Base-by-base conservation (phyloP, 92 coral and sea anemone genomes). In the Palythoa grandiflora region DNA sequence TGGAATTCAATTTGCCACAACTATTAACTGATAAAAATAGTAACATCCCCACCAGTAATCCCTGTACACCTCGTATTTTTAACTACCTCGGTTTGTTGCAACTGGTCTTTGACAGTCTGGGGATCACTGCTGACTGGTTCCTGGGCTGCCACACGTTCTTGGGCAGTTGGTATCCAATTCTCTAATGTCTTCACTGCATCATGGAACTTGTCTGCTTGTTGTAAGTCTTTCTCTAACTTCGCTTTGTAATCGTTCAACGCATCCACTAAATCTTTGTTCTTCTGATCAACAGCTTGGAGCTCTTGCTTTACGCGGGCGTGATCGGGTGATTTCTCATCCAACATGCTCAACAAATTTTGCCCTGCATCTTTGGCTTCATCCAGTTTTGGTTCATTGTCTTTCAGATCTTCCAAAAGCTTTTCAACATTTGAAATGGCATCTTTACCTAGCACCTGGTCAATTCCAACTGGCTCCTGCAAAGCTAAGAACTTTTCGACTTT, bases 111-210 rank as follows among this genome's bases (percentile, higher is more conserved):
- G 54, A 97, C 96, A 2, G 91, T 88, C 54, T 93, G 95, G 37
- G 98, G 97, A 40, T 94, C 94, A 50, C 99, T 91, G 86, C 97
- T 96, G 71, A 97, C 91, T 76, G 99, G 94, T 73, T 94, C 96
- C 84, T 92, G 98, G 20, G 96, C 92, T 17, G 90, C 93, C 75
- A 94, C 96, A 16, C 94, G 83, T 20, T 97, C 98, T 83, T 97
- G 97, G 6, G 96, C 93, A 44, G 79, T 89, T 12, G 96, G 95
- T 78, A 92, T 81, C 98, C 94, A 92, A 87, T 95, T 95, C 88
- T 89, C 96, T 63, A 97, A 90, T 16, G 91, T 92, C 9, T 83
- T 83, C 89, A 97, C 79, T 36, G 98, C 92, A 88, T 97, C 99
- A 83, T 91, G 91, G 92, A 97, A 97, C 90, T 90, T 90, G 36